phyloP scores from a whole-genome alignment of 2,797 vertebrate genomes.

The Etheostoma nigrum region DNA sequence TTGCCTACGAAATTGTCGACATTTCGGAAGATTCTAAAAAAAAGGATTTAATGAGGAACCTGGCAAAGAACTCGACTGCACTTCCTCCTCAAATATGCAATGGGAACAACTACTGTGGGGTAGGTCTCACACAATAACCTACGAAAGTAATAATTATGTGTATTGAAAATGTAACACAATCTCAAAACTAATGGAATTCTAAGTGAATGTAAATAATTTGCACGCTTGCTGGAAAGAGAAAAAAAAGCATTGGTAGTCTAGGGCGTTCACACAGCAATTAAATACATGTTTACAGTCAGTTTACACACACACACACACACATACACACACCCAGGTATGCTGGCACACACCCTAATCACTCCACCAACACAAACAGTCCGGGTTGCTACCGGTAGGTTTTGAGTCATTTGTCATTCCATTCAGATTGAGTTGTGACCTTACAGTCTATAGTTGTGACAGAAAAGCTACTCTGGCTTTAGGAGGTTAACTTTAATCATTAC shows the following conservation, averaged over 20 bases:
- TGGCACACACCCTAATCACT: not conserved
- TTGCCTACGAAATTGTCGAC: constrained; percentile 35
- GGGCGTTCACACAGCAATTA: constrained; percentile 32
- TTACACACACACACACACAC: not conserved
- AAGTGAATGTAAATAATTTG: constrained; percentile 26
- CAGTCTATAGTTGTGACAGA: not conserved
- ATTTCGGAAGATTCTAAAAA: constrained; percentile 15
- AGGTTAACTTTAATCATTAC: not conserved
- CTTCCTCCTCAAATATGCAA: constrained; percentile 76
- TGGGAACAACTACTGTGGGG: constrained; percentile 70
- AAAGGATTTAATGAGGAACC: constrained; percentile 65
- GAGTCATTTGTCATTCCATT: not conserved
- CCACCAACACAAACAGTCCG: not conserved
- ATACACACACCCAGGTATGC: not conserved
- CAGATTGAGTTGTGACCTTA: not conserved
- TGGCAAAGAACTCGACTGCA: constrained; percentile 16
- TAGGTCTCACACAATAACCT: constrained; percentile 51
- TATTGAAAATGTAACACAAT: not conserved
- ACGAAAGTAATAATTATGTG: not conserved
- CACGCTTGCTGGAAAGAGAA: not conserved
- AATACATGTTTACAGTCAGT: constrained; percentile 59
- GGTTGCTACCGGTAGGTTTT: not conserved
- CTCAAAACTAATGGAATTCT: not conserved
- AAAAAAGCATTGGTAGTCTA: not conserved
- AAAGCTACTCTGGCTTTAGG: not conserved